phyloP scores from a whole-genome alignment of 2,797 vertebrate species.

The Enteromius trimaculatus region DNA sequence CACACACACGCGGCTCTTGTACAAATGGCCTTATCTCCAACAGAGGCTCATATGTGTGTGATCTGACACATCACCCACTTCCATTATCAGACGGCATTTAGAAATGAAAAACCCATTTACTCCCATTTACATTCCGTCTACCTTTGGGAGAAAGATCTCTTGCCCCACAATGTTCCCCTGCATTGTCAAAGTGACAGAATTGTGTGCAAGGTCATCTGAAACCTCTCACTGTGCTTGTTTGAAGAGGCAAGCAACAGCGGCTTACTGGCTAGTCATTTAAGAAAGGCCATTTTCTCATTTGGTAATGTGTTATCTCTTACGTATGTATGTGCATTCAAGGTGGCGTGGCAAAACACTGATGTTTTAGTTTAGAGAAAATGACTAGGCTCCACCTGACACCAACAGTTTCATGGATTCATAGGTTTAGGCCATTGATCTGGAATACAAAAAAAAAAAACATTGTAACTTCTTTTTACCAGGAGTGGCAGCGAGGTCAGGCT shows the following conservation, averaged over 20 bases:
- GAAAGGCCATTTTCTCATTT: conserved; percentile 75
- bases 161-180: conserved; percentile 70
- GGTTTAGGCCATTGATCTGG: conserved; percentile 57
- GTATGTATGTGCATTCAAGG: conserved; percentile 66
- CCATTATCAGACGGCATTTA: conserved; percentile 76
- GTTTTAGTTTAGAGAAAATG: conserved; percentile 61
- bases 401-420: conserved; percentile 37
- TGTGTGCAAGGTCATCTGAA: conserved; percentile 75
- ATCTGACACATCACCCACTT: conserved; percentile 71
- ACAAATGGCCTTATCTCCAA: conserved; percentile 64
- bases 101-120: conserved; percentile 81
- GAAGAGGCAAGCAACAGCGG: conserved; percentile 67
- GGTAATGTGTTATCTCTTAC: conserved; percentile 65
- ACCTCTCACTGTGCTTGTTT: conserved; percentile 77
- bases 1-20: conserved; percentile 11
- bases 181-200: conserved; percentile 71
- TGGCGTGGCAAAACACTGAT: conserved; percentile 62
- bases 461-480: conserved; percentile 40
- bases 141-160: conserved; percentile 69
- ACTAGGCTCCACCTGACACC: conserved; percentile 52
- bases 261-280: conserved; percentile 70
- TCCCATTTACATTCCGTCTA: conserved; percentile 41
- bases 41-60: conserved; percentile 65
- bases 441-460: conserved; percentile 43
- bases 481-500: conserved; percentile 51